Percentiles rank a stretch among this genome's conserved stretches.
Conservation (phyloP, 92 coral and sea anemone genomes). For the Muricea muricata region DNA sequence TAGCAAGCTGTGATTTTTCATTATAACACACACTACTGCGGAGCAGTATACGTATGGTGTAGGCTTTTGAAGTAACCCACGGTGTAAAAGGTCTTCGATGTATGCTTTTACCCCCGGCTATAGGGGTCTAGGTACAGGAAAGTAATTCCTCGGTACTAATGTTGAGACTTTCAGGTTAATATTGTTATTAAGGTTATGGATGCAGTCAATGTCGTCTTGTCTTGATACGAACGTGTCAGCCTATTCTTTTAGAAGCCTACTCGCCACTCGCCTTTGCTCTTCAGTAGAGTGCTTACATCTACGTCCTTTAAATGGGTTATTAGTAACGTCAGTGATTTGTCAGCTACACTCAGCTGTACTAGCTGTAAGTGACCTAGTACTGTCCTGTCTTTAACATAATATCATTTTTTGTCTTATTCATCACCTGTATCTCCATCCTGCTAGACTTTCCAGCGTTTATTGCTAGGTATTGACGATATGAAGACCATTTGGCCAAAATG, state of each 20-base stretch:
- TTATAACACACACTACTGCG: conserved; percentile 70
- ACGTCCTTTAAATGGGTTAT: conserved; percentile 52
- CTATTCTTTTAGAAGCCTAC: conserved; percentile 47
- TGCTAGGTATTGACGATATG: neutral
- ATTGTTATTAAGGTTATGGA: conserved; percentile 59
- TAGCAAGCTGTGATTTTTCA: conserved; percentile 68
- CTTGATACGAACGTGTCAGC: conserved; percentile 36
- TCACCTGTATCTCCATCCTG: conserved; percentile 58
- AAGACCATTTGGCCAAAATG: neutral
- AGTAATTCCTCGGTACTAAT: conserved; percentile 73
- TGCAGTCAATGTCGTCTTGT: conserved; percentile 63
- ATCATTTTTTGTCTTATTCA: conserved; percentile 64
- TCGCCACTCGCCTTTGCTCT: conserved; percentile 22
- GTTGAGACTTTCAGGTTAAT: conserved; percentile 58
- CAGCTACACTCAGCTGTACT: conserved; percentile 44
- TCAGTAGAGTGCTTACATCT: conserved; percentile 47
- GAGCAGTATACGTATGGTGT: conserved; percentile 65
- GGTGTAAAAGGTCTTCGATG: conserved; percentile 69
- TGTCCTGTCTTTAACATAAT: neutral
- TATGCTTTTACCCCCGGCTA: conserved; percentile 60
- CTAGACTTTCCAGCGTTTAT: conserved; percentile 57
- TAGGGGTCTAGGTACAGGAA: conserved; percentile 60
- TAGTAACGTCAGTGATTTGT: neutral
- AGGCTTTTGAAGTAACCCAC: conserved; percentile 50
- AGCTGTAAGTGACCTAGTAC: conserved; percentile 62